Evolutionary conservation across 2,797 vertebrate species (phyloP), one percentile per base, ranked within the genome.

Genomic region (Gila robusta): DNA sequence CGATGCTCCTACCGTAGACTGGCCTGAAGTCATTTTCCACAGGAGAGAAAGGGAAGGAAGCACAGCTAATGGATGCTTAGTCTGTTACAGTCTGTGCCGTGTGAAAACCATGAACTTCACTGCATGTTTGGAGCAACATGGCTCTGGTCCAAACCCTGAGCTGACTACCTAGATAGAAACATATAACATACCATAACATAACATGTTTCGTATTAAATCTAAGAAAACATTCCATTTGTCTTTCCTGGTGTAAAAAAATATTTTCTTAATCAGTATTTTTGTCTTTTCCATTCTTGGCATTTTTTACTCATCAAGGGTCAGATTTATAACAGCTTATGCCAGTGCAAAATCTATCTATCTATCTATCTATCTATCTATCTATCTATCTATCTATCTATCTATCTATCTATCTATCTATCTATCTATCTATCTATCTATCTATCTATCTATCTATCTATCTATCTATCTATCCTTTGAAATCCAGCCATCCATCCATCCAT

Each of bases 11-110:
- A 71, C 69, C 49, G 67, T 59, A 52, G 54, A 37, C 54, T 80
- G 82, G 52, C 81, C 77, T 64, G 28, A 77, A 81, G 83, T 85
- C 87, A 88, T 39, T 82, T 71, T 41, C 28, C 62, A 59, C 69
- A 52, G 54, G 23, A 81, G 49, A 52, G 69, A 78, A 83, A 64
- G 26, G 52, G 23, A 44, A 69, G 67, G 66, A 54, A 71, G 16
- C 44, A 32, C 21, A 35, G 12, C 28, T 81, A 81, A 81, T 67
- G 41, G 79, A 26, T 49, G 32, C 62, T 35, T 32, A 37, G 79
- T 37, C 28, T 70, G 21, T 81, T 81, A 26, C 21, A 70, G 79
- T 52, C 64, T 54, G 28, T 70, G 12, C 67, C 14, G 1, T 47
- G 62, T 5, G 19, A 67, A 80, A 67, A 47, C 41, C 26, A 80